phyloP scores from a whole-genome alignment of 2,888 invertebrate species.

The Caenorhabditis doughertyi region DNA sequence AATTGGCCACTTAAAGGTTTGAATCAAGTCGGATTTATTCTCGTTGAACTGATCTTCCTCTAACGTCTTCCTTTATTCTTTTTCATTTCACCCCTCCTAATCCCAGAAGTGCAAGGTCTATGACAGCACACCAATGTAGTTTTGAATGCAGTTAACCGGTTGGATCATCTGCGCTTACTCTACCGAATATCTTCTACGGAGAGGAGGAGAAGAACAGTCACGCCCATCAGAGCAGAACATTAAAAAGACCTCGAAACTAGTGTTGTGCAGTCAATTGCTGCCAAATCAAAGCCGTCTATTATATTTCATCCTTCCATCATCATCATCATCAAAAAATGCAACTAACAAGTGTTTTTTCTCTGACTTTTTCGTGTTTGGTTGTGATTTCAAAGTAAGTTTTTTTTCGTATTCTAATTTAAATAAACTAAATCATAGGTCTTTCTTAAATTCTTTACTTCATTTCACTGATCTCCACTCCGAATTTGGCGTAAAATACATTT shows the following conservation, averaged over 20 bases:
- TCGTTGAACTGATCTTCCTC: conserved; percentile 14
- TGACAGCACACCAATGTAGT: conserved; percentile 20
- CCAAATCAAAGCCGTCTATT: conserved; percentile 8
- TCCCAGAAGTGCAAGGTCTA: conserved; percentile 52
- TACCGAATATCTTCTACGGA: conserved; percentile 43
- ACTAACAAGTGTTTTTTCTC: conserved; percentile 32
- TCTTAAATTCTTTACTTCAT: not conserved
- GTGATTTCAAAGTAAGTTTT: conserved; percentile 21
- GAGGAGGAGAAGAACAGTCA: conserved; percentile 45
- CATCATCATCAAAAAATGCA: conserved; percentile 13
- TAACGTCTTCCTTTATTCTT: conserved; percentile 11
- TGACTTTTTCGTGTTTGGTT: conserved; percentile 13
- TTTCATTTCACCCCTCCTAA: conserved; percentile 9
- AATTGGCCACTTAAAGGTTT: conserved; percentile 15
- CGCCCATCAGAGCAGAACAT: conserved; percentile 65
- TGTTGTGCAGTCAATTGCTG: conserved; percentile 35
- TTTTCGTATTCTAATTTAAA: not conserved
- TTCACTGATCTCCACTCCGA: not conserved
- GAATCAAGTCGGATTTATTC: conserved; percentile 8
- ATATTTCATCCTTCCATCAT: conserved; percentile 11
- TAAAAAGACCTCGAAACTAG: conserved; percentile 43
- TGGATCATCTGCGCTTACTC: conserved; percentile 61
- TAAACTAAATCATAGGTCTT: not conserved
- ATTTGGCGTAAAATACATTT: not conserved
- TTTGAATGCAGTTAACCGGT: conserved; percentile 48